Conservation (phyloP, 2,113 vertebrate species). For the Ammodramus savannarum region DNA sequence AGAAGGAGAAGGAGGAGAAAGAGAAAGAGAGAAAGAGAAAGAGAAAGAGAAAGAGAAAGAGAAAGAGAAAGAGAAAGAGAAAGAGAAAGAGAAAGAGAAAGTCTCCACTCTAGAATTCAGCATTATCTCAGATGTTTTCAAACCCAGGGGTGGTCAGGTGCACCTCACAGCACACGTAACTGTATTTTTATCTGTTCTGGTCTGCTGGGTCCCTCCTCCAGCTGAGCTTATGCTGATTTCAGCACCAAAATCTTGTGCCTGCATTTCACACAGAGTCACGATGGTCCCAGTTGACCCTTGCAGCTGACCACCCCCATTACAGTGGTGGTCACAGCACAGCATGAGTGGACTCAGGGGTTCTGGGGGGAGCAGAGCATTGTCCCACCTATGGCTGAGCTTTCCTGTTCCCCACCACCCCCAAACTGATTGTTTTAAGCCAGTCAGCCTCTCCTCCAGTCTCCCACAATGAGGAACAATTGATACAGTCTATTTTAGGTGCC, state of each 20-base stretch:
- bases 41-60: not conserved
- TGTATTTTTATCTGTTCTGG: not conserved
- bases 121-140: not conserved
- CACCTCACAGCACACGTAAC: fast-evolving
- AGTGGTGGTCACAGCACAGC: fast-evolving
- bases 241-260: fast-evolving
- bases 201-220: not conserved
- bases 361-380: fast-evolving
- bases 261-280: not conserved
- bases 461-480: not conserved
- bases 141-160: too few relatives aligned
- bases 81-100: not conserved
- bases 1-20: too few relatives aligned
- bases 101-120: not conserved
- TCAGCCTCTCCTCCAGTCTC: not conserved
- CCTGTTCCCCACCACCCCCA: not conserved
- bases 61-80: not conserved
- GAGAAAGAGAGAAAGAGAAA: fast-evolving
- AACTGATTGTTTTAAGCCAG: not conserved
- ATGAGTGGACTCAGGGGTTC: fast-evolving
- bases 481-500: not conserved
- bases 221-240: not conserved
- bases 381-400: fast-evolving
- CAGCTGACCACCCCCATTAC: fast-evolving
- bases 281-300: not conserved